These are phyloP conservation scores for Pteronura brasiliensis DNA, from an alignment of 2,113 vertebrate genomes.

Conservation along the genomic window DNA sequence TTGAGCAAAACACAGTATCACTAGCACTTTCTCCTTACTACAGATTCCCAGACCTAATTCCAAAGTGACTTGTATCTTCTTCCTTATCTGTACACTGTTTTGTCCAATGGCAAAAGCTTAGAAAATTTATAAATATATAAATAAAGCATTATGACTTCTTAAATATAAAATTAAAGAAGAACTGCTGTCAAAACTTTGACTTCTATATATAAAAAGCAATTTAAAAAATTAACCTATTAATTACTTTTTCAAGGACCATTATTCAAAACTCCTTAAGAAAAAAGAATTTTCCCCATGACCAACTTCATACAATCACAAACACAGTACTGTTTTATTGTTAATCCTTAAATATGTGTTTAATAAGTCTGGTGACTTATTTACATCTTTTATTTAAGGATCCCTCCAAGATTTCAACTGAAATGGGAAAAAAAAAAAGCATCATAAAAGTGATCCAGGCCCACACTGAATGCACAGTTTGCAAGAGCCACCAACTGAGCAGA, in stretches of 20 bases:
- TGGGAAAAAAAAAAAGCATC: neutral
- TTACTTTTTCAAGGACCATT: neutral
- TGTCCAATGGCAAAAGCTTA: neutral
- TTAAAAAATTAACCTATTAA: neutral
- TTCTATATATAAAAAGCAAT: neutral
- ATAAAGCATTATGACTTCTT: neutral
- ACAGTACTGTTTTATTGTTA: neutral
- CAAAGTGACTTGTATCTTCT: neutral
- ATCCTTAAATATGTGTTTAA: neutral
- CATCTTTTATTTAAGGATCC: neutral
- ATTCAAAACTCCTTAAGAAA: neutral
- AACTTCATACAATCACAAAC: neutral
- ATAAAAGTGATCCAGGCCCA: neutral
- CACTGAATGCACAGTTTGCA: neutral
- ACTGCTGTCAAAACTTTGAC: neutral
- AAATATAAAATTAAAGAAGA: neutral
- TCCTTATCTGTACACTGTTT: neutral
- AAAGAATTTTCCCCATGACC: neutral
- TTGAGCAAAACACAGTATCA: neutral
- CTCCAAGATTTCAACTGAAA: neutral
- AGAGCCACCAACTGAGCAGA: neutral
- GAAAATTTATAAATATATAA: neutral
- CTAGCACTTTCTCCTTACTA: neutral
- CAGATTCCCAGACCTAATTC: neutral
- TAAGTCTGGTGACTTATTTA: neutral